Percentiles rank a stretch among this genome's conserved stretches.
Conservation (phyloP, 2,797 vertebrate genomes). For the Coregonus suidteri region DNA sequence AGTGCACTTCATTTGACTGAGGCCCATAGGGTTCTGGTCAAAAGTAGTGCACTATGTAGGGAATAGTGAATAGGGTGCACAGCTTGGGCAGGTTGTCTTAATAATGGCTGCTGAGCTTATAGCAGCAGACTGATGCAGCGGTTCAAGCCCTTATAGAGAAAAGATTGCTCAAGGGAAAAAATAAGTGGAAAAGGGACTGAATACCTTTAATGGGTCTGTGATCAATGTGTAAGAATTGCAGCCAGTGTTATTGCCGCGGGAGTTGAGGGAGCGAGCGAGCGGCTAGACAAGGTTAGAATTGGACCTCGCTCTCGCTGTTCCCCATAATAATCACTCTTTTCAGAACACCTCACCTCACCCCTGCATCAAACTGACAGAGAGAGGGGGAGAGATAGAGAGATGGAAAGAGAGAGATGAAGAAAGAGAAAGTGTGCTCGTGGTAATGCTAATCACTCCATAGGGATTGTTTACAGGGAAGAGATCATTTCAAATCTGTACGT, state of each 20-base stretch:
- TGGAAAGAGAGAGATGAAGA: background rate
- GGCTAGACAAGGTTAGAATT: conserved; percentile 25
- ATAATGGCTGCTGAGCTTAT: conserved; percentile 48
- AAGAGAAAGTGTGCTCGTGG: background rate
- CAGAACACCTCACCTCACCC: conserved; percentile 28
- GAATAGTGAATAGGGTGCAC: too few species aligned
- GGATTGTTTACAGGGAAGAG: too few species aligned
- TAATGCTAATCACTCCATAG: too few species aligned
- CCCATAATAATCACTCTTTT: conserved; percentile 43
- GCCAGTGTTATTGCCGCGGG: conserved; percentile 41
- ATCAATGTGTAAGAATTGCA: conserved; percentile 58
- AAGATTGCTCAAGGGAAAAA: conserved; percentile 45
- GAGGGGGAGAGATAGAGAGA: too few species aligned
- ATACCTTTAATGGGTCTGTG: conserved; percentile 62
- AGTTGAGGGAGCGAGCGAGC: conserved; percentile 24
- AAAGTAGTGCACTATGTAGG: too few species aligned
- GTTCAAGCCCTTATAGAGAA: conserved; percentile 60
- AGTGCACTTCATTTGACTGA: too few species aligned
- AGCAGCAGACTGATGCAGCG: conserved; percentile 27
- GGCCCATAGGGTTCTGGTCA: too few species aligned
- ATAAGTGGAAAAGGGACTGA: conserved; percentile 44
- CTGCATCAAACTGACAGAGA: conserved; percentile 30
- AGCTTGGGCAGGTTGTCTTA: too few species aligned
- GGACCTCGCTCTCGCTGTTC: conserved; percentile 44
- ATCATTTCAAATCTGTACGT: too few species aligned